These are phyloP conservation scores for Erebia aethiops DNA, from an alignment of 2,888 invertebrate genomes.

Conservation along the genomic window DNA sequence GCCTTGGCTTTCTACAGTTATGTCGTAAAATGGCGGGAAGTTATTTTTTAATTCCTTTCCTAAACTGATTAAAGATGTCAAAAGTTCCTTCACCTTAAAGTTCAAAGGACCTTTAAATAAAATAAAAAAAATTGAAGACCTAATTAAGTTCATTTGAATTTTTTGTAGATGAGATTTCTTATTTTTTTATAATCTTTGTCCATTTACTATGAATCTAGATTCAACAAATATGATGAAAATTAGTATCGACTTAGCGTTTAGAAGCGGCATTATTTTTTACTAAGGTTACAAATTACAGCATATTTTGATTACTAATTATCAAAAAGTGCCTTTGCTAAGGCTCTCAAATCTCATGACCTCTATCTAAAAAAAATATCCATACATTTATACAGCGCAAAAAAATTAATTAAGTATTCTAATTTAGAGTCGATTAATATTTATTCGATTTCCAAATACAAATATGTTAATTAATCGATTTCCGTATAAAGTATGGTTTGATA, in stretches of 20 bases:
- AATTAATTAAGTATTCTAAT: neutral
- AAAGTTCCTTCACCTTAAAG: slow-evolving; percentile 2
- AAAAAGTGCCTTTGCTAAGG: neutral
- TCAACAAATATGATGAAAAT: no score
- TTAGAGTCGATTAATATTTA: neutral
- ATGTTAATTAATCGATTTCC: slow-evolving; percentile 14
- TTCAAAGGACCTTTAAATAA: slow-evolving; percentile 2
- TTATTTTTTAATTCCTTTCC: slow-evolving; percentile 10
- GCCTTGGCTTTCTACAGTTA: slow-evolving; percentile 26
- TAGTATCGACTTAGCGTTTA: no score
- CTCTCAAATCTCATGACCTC: neutral
- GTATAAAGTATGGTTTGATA: slow-evolving; percentile 10
- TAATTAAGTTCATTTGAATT: no score
- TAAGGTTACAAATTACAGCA: no score
- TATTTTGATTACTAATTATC: no score
- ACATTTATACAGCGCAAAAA: no score
- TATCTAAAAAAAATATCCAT: neutral
- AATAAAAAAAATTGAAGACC: neutral
- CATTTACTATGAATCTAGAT: no score
- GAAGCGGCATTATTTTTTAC: no score
- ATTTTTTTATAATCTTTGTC: no score
- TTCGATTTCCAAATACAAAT: neutral
- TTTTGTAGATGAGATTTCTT: no score
- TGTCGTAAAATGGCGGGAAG: slow-evolving; percentile 21
- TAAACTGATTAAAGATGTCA: slow-evolving; percentile 2